Conservation (phyloP, 2,113 vertebrate genomes). For the Falcunculus frontatus region DNA sequence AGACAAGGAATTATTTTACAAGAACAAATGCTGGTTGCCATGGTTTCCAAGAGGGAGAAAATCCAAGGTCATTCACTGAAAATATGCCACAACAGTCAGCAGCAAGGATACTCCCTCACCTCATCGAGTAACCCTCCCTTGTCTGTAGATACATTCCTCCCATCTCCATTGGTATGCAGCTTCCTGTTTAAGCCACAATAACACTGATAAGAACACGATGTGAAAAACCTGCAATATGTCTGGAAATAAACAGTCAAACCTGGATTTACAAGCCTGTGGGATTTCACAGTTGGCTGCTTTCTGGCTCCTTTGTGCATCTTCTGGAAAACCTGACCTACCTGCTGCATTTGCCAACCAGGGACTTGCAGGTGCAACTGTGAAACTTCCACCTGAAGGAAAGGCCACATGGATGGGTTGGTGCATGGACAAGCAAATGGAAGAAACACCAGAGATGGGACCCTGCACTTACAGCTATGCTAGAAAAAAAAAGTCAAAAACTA, state of each 20-base stretch:
- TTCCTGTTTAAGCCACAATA: background rate
- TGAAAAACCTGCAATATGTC: background rate
- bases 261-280: background rate
- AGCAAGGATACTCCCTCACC: background rate
- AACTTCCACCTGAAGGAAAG: background rate
- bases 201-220: background rate
- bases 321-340: background rate
- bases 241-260: background rate
- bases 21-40: constrained; percentile 54
- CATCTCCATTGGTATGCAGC: background rate
- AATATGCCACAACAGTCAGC: background rate
- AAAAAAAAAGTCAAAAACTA: background rate
- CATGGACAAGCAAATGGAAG: background rate
- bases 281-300: background rate
- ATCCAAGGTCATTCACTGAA: constrained; percentile 56
- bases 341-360: fast-evolving
- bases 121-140: fast-evolving
- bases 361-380: background rate
- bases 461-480: background rate
- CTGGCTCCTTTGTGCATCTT: background rate
- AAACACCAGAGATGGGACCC: background rate
- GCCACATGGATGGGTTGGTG: background rate
- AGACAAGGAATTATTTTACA: constrained; percentile 59
- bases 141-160: background rate
- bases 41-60: constrained; percentile 59